A percentile compares a stretch with the other conserved stretches of the same genome.
Evolutionary conservation across 2,113 vertebrate genomes (phyloP).

Genomic region (Ahaetulla prasina): DNA sequence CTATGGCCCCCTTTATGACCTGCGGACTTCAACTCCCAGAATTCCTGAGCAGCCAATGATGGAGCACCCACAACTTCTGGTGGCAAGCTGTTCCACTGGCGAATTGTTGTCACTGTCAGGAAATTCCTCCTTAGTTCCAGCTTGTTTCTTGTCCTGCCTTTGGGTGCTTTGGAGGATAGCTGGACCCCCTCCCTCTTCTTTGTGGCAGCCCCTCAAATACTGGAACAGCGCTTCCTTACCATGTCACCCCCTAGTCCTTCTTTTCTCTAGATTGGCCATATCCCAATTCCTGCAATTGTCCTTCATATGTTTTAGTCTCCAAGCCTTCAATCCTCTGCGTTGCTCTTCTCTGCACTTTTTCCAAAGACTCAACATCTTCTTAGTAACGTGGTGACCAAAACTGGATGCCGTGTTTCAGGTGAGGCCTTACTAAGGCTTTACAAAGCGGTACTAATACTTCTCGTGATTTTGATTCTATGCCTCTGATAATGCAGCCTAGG

Average conservation of each 20-base stretch:
- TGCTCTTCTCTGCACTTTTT: background rate
- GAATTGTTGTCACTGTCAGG: too few species aligned
- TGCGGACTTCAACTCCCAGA: background rate
- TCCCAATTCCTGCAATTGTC: background rate
- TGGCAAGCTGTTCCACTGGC: too few species aligned
- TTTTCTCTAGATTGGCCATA: background rate
- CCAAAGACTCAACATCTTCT: background rate
- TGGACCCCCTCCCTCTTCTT: background rate
- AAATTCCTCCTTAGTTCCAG: too few species aligned
- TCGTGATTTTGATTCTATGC: background rate
- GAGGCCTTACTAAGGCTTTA: background rate
- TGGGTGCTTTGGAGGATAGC: fast-evolving
- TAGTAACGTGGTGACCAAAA: background rate
- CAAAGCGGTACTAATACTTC: background rate
- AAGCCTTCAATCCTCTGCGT: background rate
- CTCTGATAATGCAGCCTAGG: background rate
- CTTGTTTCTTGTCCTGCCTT: too few species aligned
- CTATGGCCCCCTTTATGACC: background rate
- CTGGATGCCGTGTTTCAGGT: background rate
- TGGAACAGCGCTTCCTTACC: background rate
- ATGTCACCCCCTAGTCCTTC: background rate
- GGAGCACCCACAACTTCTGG: too few species aligned
- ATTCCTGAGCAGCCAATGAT: background rate
- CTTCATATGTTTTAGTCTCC: background rate
- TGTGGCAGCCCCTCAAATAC: background rate